A percentile compares a stretch with the other conserved stretches of the same genome.
phyloP scores from a whole-genome alignment of 2,888 invertebrate species.

The Melipona bicolor region DNA sequence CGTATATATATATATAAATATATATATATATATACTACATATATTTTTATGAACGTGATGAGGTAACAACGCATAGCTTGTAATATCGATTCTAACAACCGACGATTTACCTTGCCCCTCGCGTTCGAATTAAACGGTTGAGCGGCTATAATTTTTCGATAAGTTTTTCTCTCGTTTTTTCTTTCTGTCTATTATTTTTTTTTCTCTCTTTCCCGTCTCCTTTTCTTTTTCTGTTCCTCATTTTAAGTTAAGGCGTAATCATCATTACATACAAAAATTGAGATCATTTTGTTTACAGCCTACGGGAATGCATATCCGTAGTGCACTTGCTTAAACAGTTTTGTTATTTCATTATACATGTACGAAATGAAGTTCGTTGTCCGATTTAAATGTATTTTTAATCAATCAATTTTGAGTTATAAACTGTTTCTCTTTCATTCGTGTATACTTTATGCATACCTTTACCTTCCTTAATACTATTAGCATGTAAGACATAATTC shows the following conservation, averaged over 20 bases:
- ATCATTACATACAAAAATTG: slow-evolving; percentile 60
- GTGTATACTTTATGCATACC: slow-evolving; percentile 45
- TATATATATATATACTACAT: slow-evolving; percentile 81
- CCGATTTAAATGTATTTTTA: slow-evolving; percentile 79
- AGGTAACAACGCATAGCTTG: slow-evolving; percentile 82
- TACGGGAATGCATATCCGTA: slow-evolving; percentile 60
- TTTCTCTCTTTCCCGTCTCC: slow-evolving; percentile 11
- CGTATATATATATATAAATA: slow-evolving; percentile 71
- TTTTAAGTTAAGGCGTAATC: slow-evolving; percentile 62
- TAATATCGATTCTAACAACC: slow-evolving; percentile 78
- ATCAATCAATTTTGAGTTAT: slow-evolving; percentile 80
- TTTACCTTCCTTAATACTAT: slow-evolving; percentile 31
- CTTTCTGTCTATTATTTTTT: slow-evolving; percentile 41
- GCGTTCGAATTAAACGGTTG: slow-evolving; percentile 76
- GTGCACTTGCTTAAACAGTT: slow-evolving; percentile 63
- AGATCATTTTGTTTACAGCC: slow-evolving; percentile 59
- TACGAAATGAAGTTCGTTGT: slow-evolving; percentile 71
- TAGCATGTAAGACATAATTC: slow-evolving; percentile 1
- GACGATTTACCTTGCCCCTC: slow-evolving; percentile 76
- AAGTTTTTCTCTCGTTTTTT: slow-evolving; percentile 46
- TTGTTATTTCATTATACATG: slow-evolving; percentile 72
- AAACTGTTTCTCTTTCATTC: slow-evolving; percentile 78
- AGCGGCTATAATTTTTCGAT: slow-evolving; percentile 70
- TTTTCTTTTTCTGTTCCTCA: slow-evolving; percentile 50
- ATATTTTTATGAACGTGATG: slow-evolving; percentile 84